Evolutionary conservation across 2,888 invertebrate species (phyloP), one percentile per base, ranked within the genome.

Genomic region (Phaonia tiefii): DNA sequence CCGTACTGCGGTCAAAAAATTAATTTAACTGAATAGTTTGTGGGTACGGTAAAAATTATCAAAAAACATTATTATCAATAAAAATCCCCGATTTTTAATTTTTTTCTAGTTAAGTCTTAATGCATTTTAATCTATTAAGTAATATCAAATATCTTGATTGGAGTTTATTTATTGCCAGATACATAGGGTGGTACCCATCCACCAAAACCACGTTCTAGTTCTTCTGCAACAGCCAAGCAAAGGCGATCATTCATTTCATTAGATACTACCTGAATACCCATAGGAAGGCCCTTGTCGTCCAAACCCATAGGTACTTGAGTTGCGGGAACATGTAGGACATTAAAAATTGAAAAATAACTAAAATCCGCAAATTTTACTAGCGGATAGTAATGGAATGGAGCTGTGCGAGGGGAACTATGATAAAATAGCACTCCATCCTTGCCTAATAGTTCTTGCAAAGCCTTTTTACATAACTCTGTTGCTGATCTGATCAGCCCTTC

Each of bases 181-280:
- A 7, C 10, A 80, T 92, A 91, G 4, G 96, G 95, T 81, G 95
- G 93, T 49, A 94, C 93, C 98, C 98, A 98, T 2, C 98, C 98
- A 51, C 97, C 98, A 88, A 98, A 98, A 1, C 93, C 94, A 84
- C 93, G 94, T 87, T 97, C 97, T 69, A 99, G 89, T 89, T 97
- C 97, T 87, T 94, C 93, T 1, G 98, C 98, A 1, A 98, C 95
- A n/a, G 97, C 96, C 65, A 99, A 90, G 83, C 97, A 96, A 60
- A 97, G 89, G 79, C 95, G 94, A 89, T 99, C 99, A 85, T 96
- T 95, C 88, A 96, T 93, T 82, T 94, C 93, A 74, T 94, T 95
- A 2, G 95, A 94, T n/a, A 98, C 93, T 1, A 97, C 95, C 91
- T 98, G 98, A 76, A 98, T 92, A 20, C 98, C 98, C 76, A 98